Evolutionary conservation across 2,797 vertebrate genomes (phyloP).

Genomic region (Rhynchotus rufescens): DNA sequence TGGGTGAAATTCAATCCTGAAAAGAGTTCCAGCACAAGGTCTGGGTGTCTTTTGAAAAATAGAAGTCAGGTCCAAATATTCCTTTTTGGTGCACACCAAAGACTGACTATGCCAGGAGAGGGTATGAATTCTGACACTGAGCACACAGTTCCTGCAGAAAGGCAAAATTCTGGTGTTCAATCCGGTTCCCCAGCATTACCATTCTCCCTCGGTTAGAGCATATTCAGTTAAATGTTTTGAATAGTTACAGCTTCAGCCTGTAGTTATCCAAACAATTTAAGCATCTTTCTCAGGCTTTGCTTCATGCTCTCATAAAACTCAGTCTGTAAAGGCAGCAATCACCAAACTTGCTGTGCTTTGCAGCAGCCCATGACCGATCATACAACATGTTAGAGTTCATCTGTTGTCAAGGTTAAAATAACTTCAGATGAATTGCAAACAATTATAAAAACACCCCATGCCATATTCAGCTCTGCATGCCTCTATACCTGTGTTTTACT

Average conservation of each 20-base stretch:
- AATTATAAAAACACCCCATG: slow-evolving; percentile 51
- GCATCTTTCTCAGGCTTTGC: background rate
- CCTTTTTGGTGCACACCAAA: background rate
- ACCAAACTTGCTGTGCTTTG: background rate
- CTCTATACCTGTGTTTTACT: slow-evolving; percentile 64
- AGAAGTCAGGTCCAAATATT: background rate
- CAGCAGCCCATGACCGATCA: background rate
- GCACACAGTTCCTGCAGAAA: background rate
- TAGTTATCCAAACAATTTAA: background rate
- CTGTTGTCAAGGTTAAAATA: slow-evolving; percentile 79
- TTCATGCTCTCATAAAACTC: background rate
- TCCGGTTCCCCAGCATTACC: background rate
- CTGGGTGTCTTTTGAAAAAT: background rate
- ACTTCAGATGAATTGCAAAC: slow-evolving; percentile 76
- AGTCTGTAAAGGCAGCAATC: background rate
- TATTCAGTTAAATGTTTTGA: background rate
- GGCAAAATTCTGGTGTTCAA: background rate
- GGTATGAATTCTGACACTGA: background rate
- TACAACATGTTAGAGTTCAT: slow-evolving; percentile 37
- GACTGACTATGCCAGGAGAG: background rate
- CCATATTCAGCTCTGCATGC: slow-evolving; percentile 59
- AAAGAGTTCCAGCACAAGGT: slow-evolving; percentile 58
- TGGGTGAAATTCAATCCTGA: slow-evolving; percentile 12
- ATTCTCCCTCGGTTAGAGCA: background rate
- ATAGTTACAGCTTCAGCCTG: background rate